Conservation (phyloP, 2,888 invertebrate species). For the Sminthurides aquaticus region DNA sequence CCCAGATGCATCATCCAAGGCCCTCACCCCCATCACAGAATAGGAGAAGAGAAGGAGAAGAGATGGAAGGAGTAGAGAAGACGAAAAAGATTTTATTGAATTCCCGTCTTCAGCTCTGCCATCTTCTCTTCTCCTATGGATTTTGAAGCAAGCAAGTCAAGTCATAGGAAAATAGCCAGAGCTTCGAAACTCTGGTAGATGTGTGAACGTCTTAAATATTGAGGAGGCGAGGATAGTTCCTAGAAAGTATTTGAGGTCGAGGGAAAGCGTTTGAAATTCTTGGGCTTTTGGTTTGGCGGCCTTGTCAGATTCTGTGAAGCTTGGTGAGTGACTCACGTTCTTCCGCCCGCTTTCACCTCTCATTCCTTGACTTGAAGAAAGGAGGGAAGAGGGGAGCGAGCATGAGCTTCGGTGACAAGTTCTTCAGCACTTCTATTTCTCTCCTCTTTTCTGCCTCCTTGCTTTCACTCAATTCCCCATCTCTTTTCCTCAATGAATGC, state of each 20-base stretch:
- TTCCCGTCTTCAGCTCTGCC: background rate
- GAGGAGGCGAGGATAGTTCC: background rate
- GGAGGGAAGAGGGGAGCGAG: background rate
- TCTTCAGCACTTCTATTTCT: background rate
- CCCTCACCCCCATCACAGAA: too few relatives aligned
- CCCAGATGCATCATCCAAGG: too few relatives aligned
- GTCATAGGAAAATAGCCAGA: too few relatives aligned
- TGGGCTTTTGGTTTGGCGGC: background rate
- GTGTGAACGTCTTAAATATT: too few relatives aligned
- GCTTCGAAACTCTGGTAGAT: too few relatives aligned
- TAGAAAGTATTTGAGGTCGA: background rate
- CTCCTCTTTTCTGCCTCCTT: background rate
- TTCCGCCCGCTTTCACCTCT: background rate
- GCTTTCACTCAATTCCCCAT: too few relatives aligned
- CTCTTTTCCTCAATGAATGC: too few relatives aligned
- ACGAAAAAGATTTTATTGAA: constrained; percentile 9
- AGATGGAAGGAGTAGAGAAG: background rate
- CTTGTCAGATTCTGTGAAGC: background rate
- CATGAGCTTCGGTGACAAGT: background rate
- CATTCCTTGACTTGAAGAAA: background rate
- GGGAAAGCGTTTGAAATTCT: background rate
- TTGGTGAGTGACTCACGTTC: too few relatives aligned
- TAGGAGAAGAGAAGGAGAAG: background rate
- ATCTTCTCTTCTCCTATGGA: too few relatives aligned
- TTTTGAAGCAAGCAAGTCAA: too few relatives aligned